phyloP scores from a whole-genome alignment of 2,113 vertebrate genomes.

The Xenopus tropicalis region DNA sequence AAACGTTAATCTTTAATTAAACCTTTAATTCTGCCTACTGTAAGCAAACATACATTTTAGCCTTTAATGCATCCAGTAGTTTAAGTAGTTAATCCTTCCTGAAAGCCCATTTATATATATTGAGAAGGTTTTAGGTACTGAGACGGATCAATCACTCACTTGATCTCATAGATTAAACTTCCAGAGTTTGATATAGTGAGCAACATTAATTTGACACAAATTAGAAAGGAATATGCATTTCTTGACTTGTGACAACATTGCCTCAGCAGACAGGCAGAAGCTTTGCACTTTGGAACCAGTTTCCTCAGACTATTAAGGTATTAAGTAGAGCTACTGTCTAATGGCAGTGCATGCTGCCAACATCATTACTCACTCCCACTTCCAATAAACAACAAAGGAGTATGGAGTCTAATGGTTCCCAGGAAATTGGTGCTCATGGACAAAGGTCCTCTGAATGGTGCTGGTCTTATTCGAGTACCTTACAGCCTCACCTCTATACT shows the following conservation, averaged over 20 bases:
- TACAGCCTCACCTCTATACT: no score
- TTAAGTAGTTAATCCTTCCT: constrained; percentile 27
- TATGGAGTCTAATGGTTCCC: constrained; percentile 23
- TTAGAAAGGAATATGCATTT: constrained; percentile 44
- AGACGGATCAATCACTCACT: constrained; percentile 30
- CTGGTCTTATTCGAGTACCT: no score
- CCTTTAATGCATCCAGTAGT: constrained; percentile 13
- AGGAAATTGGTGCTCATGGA: constrained; percentile 6
- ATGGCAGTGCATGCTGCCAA: constrained; percentile 26
- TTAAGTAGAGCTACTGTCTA: constrained; percentile 36
- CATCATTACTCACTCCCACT: constrained; percentile 28
- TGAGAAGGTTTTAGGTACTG: constrained; percentile 24
- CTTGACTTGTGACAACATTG: constrained; percentile 36
- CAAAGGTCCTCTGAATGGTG: no score
- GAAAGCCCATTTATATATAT: constrained; percentile 19
- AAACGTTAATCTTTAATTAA: not conserved
- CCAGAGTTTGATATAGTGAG: constrained; percentile 29
- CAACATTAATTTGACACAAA: constrained; percentile 39
- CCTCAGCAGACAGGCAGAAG: constrained; percentile 30
- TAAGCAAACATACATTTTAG: constrained; percentile 18
- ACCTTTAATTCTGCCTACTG: constrained; percentile 4
- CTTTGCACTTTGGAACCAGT: constrained; percentile 37
- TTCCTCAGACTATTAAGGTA: constrained; percentile 38
- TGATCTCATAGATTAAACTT: constrained; percentile 38
- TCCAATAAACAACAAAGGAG: constrained; percentile 22